phyloP scores from a whole-genome alignment of 2,113 vertebrate genomes.

The Platysternon megacephalum region DNA sequence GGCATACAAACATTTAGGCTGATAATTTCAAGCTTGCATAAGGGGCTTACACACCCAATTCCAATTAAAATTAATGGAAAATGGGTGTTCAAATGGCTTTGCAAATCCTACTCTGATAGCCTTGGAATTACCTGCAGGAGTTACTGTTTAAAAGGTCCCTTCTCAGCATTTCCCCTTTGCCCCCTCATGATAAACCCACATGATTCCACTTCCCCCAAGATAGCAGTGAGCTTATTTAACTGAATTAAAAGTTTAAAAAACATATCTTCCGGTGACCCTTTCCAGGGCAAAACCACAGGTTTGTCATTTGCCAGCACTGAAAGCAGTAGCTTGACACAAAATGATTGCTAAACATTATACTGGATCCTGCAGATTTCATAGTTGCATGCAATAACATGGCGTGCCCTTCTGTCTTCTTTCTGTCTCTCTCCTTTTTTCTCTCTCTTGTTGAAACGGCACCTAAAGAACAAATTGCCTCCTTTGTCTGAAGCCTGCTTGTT shows the following conservation, averaged over 20 bases:
- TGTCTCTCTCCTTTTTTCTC: not conserved
- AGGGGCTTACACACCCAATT: not conserved
- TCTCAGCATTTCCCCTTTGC: not conserved
- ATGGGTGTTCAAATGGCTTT: not conserved
- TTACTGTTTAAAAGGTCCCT: not conserved
- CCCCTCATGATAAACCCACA: not conserved
- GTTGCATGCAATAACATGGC: not conserved
- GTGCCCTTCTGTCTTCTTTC: not conserved
- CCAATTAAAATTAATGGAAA: not conserved
- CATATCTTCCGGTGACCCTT: not conserved
- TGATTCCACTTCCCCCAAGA: not conserved
- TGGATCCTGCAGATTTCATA: slow-evolving; percentile 38
- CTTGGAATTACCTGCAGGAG: rapidly evolving
- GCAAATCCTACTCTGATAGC: not conserved
- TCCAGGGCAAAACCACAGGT: not conserved
- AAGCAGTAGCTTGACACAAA: slow-evolving; percentile 13
- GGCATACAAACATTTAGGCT: not conserved
- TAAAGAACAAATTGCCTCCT: slow-evolving; percentile 76
- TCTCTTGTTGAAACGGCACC: slow-evolving; percentile 60
- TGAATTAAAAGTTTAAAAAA: slow-evolving; percentile 17
- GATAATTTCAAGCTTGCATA: not conserved
- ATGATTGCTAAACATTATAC: not conserved
- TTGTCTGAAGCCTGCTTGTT: slow-evolving; percentile 77
- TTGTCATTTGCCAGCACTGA: not conserved
- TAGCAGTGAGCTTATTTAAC: not conserved